Evolutionary conservation across 2,113 vertebrate species (phyloP).

Genomic region (Pterophyllum scalare): DNA sequence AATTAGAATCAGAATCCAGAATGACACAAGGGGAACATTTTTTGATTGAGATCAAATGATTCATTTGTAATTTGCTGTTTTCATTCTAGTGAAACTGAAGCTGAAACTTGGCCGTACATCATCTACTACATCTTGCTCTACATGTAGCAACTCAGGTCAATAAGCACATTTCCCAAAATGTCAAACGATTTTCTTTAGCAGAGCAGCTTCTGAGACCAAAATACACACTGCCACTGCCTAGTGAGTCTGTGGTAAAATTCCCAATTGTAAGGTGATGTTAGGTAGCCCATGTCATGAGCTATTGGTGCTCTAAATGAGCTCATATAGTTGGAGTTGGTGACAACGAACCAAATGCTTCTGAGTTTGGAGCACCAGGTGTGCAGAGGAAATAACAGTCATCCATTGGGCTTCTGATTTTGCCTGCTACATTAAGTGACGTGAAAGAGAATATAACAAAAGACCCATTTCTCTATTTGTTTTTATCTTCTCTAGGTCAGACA

Average conservation of each 20-base stretch:
- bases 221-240: neutral
- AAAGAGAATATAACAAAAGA: constrained; percentile 25
- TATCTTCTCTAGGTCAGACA: constrained; percentile 8
- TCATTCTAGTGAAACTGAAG: neutral
- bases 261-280: constrained; percentile 29
- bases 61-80: neutral
- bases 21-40: neutral
- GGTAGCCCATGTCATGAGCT: constrained; percentile 17
- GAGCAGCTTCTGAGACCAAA: neutral
- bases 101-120: neutral
- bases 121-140: neutral
- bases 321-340: constrained; percentile 37
- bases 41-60: neutral
- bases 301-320: constrained; percentile 58
- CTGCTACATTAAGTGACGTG: constrained; percentile 15
- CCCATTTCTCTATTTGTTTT: neutral
- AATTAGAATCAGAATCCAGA: neutral
- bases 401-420: constrained; percentile 49
- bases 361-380: constrained; percentile 41
- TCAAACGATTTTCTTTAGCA: neutral
- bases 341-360: constrained; percentile 29
- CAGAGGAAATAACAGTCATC: constrained; percentile 56
- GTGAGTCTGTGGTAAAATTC: neutral
- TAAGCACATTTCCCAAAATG: neutral
- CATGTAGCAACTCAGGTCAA: neutral